Conservation (phyloP, 2,888 invertebrate genomes). For the Drosophila cognata region DNA sequence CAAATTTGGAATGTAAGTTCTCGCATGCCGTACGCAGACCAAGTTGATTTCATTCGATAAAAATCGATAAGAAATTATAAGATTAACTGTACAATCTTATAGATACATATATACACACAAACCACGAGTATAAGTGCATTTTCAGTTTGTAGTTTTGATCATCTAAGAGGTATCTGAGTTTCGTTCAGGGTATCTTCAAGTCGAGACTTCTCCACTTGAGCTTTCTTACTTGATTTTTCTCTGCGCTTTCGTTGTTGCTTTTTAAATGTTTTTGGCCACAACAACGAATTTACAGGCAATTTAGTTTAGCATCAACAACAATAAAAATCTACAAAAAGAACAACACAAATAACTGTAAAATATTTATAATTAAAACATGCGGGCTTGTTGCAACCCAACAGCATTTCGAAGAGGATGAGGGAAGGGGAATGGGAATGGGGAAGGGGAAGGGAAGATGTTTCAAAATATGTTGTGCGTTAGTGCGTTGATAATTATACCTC, state of each 20-base stretch:
- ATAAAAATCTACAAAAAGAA: constrained; percentile 1
- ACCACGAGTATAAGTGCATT: background rate
- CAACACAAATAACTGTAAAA: constrained; percentile 37
- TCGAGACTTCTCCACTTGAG: background rate
- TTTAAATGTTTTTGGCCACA: constrained; percentile 65
- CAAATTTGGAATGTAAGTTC: background rate
- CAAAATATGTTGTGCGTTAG: constrained; percentile 33
- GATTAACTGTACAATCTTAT: background rate
- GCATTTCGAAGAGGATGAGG: background rate
- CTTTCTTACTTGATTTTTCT: constrained; percentile 2
- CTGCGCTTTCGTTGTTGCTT: background rate
- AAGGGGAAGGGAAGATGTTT: constrained; percentile 2
- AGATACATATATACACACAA: background rate
- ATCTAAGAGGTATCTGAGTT: background rate
- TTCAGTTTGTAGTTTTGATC: too few relatives aligned
- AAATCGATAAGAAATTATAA: background rate
- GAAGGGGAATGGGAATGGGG: background rate
- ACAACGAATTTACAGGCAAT: constrained; percentile 62
- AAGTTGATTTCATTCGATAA: background rate
- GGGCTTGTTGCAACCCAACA: background rate
- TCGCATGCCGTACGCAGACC: background rate
- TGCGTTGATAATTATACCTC: constrained; percentile 21
- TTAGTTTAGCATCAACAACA: constrained; percentile 37
- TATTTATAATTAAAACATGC: constrained; percentile 44
- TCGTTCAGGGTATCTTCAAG: background rate